Conservation (phyloP, 2,888 invertebrate species). For the Gibbula magus region DNA sequence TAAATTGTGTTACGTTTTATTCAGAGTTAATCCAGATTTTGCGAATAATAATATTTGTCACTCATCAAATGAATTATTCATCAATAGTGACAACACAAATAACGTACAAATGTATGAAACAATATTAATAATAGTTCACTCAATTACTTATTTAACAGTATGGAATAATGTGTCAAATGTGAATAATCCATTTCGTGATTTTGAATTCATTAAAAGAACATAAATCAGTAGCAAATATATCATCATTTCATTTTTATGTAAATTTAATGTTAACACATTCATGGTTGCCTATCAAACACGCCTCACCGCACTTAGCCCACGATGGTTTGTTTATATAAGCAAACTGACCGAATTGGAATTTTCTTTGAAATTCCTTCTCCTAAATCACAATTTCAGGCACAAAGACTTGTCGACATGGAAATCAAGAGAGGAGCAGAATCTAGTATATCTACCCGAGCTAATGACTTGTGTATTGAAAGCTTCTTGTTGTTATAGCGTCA, state of each 20-base stretch:
- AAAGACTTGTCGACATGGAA: conserved; percentile 20
- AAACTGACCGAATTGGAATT: conserved; percentile 1
- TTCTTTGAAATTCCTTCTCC: conserved; percentile 15
- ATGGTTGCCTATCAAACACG: not conserved
- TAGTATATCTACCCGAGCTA: conserved; percentile 13
- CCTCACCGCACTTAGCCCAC: not conserved
- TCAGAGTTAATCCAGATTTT: too few relatives aligned
- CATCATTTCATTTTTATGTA: too few relatives aligned
- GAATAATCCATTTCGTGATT: not conserved
- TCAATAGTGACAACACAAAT: not conserved
- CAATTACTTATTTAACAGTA: not conserved
- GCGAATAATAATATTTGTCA: too few relatives aligned
- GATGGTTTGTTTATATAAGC: not conserved
- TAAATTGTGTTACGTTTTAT: too few relatives aligned
- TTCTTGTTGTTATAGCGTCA: not conserved
- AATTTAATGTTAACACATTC: too few relatives aligned
- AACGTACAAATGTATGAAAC: not conserved
- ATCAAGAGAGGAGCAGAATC: conserved; percentile 4
- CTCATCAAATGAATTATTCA: too few relatives aligned
- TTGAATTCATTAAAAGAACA: not conserved
- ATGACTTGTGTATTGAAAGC: conserved; percentile 11
- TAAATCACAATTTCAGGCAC: conserved; percentile 16
- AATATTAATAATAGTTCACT: not conserved
- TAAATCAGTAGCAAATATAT: not conserved
- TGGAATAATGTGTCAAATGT: not conserved